These are phyloP conservation scores for Latrodectus hesperus DNA, from an alignment of 2,888 invertebrate genomes.

Conservation along the genomic window DNA sequence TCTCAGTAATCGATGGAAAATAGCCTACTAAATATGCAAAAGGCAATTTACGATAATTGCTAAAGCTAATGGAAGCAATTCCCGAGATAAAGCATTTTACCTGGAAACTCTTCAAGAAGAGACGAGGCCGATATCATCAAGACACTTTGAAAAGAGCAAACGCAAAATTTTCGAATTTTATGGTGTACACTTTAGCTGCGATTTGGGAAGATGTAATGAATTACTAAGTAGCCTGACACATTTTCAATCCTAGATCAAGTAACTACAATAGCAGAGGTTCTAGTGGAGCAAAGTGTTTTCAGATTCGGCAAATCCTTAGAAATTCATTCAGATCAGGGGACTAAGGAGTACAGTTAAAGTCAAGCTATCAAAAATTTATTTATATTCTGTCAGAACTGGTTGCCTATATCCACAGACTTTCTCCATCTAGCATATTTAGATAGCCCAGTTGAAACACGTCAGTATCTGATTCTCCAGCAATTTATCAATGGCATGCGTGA, in stretches of 20 bases:
- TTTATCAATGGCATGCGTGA: not conserved
- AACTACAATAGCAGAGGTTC: too few relatives aligned
- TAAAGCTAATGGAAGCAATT: not conserved
- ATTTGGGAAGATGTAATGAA: too few relatives aligned
- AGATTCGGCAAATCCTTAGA: not conserved
- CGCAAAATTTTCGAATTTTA: not conserved
- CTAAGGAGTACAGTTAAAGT: not conserved
- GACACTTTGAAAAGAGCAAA: not conserved
- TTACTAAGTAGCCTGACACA: too few relatives aligned
- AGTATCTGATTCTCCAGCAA: not conserved
- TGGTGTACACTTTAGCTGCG: too few relatives aligned
- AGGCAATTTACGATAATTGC: not conserved
- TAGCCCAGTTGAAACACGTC: not conserved
- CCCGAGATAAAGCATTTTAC: not conserved
- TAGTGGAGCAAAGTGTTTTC: not conserved
- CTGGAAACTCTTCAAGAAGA: not conserved
- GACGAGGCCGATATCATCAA: not conserved
- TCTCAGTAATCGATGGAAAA: not conserved
- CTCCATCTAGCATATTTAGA: not conserved
- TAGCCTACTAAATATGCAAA: not conserved
- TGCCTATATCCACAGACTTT: not conserved
- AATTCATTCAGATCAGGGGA: not conserved
- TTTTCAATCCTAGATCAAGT: too few relatives aligned
- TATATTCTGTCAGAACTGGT: not conserved
- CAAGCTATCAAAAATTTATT: not conserved